phyloP scores from a whole-genome alignment of 2,797 vertebrate genomes.

The Prunella strophiata region DNA sequence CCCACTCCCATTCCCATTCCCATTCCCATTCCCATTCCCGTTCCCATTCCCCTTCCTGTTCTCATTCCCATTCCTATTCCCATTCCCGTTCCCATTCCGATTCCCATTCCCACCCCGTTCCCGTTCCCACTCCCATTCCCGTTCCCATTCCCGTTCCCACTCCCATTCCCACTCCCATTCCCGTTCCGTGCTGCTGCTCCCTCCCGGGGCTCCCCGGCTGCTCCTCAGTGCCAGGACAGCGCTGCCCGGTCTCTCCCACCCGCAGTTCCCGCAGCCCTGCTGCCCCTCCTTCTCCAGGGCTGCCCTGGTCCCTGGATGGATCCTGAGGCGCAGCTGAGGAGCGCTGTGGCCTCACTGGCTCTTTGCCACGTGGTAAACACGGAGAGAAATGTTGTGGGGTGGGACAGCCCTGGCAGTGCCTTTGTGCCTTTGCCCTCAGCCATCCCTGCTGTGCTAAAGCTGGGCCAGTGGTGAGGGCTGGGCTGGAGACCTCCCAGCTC shows the following conservation, averaged over 20 bases:
- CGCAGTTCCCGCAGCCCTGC: neutral
- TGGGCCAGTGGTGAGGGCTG: neutral
- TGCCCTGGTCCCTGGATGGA: neutral
- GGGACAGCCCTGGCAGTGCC: neutral
- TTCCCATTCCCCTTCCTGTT: no score
- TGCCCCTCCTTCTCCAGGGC: neutral
- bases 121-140: no score
- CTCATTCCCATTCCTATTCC: neutral
- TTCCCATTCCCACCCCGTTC: neutral
- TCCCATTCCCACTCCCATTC: no score
- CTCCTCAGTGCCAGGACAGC: neutral
- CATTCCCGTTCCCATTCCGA: neutral
- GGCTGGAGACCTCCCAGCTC: neutral
- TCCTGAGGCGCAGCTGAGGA: neutral
- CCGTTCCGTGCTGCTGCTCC: neutral
- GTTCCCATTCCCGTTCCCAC: no score
- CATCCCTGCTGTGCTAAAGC: neutral
- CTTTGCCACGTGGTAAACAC: neutral
- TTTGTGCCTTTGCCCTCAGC: neutral
- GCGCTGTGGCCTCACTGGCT: neutral
- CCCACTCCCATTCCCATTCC: neutral
- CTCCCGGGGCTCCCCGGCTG: neutral
- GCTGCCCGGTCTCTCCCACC: accelerated
- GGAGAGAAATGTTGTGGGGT: neutral
- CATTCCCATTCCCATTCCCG: neutral